phyloP scores from a whole-genome alignment of 2,113 vertebrate genomes.

The Vireo altiloquus region DNA sequence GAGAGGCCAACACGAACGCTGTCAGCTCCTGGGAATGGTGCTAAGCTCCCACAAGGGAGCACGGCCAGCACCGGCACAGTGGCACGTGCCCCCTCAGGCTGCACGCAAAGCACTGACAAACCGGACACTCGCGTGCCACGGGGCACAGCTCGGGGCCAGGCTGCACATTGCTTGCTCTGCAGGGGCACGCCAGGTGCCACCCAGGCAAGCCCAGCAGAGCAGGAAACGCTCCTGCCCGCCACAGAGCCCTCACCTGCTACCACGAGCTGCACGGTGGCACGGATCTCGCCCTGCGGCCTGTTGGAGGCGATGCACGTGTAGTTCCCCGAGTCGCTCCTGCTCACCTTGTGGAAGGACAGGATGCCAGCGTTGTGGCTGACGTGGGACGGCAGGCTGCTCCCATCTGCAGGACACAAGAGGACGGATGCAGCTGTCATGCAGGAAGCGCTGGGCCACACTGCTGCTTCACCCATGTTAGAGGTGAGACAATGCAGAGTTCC shows the following conservation, averaged over 20 bases:
- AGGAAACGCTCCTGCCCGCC: not conserved
- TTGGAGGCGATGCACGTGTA: slow-evolving; percentile 95
- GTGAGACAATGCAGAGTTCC: not conserved
- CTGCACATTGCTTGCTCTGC: not conserved
- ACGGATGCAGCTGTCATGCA: not conserved
- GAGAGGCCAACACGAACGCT: fast-evolving
- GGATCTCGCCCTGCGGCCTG: slow-evolving; percentile 89
- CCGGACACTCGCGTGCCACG: fast-evolving
- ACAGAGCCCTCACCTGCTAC: slow-evolving; percentile 82
- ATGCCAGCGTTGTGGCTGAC: slow-evolving; percentile 82
- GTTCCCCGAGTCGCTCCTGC: slow-evolving; percentile 85
- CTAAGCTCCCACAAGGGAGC: not conserved
- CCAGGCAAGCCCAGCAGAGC: not conserved
- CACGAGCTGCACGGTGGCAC: slow-evolving; percentile 83
- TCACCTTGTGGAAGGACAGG: slow-evolving; percentile 88
- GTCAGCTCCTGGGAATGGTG: not conserved
- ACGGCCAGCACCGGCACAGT: not conserved
- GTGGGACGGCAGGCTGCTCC: slow-evolving; percentile 81
- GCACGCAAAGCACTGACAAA: not conserved
- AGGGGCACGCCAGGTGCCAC: not conserved
- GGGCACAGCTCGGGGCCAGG: not conserved
- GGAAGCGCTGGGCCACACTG: fast-evolving
- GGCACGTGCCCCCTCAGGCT: not conserved
- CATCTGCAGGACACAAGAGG: slow-evolving; percentile 74
- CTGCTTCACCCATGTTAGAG: fast-evolving